Evolutionary conservation across 2,113 vertebrate genomes (phyloP), one percentile per base, ranked within the genome.

Genomic region (Gyps fulvus): DNA sequence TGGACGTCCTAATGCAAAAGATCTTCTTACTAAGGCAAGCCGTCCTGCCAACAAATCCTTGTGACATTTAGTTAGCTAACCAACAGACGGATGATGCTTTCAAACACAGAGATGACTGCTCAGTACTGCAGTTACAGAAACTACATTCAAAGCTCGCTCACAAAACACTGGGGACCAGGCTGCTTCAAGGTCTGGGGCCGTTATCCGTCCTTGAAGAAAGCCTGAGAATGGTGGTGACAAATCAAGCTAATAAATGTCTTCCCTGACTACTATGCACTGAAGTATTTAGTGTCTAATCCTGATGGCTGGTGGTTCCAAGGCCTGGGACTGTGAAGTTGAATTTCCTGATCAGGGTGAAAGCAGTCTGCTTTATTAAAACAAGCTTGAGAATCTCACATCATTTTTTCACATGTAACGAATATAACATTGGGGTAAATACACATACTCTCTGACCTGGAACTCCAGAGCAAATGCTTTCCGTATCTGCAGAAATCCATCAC

Each of bases 401-500:
- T 93, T 87, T 94, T 85, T 94, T 69, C 77, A 72, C 81, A 42
- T 58, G 69, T 67, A 95, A 62, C 6, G 6, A 84, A 87, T 29
- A 5, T 3, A 85, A 82, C 17, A 3, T 2, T 45, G 65, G 66
- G 87, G 67, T 87, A 95, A 89, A 91, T 4, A 59, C 58, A 65
- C 91, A 82, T 20, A 74, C 65, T 93, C 57, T 65, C 49, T 80
- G 93, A 93, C 73, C 89, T 91, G 74, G 84, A 95, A 83, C 87
- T 90, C 69, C 87, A 95, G 81, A 91, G 77, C 90, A 96, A 83
- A 91, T 58, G 16, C 87, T 93, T 89, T 80, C 93, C 58, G 17
- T 93, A 93, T 95, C 95, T 94, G 58, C 93, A 95, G 49, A 95
- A 95, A 97, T 97, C 84, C 89, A 95, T 96, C 95, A 94, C 87